A percentile compares a stretch with the other conserved stretches of the same genome.
These are phyloP conservation scores for Camponotus floridanus DNA, from an alignment of 1,140 invertebrate species.

Conservation along the genomic window DNA sequence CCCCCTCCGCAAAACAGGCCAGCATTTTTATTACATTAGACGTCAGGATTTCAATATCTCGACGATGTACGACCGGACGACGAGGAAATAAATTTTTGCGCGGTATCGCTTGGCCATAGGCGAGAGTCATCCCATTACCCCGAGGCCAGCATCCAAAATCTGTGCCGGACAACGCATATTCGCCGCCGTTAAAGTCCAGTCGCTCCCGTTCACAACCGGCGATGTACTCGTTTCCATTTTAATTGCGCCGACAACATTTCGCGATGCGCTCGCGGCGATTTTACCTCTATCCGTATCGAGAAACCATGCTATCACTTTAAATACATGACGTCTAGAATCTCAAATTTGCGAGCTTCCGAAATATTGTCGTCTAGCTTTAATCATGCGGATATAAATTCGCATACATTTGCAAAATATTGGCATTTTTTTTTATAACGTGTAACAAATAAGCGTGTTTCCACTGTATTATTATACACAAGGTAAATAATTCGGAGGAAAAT, in stretches of 20 bases:
- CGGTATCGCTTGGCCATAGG: background rate
- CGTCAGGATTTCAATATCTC: slow-evolving; percentile 57
- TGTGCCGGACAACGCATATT: slow-evolving; percentile 37
- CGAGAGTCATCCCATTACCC: slow-evolving; percentile 44
- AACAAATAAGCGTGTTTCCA: background rate
- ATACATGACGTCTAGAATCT: background rate
- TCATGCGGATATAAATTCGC: background rate
- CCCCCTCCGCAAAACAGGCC: background rate
- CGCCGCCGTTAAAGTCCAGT: slow-evolving; percentile 26
- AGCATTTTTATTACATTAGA: slow-evolving; percentile 59
- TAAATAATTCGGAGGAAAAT: background rate
- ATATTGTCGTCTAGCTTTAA: background rate
- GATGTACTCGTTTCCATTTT: slow-evolving; percentile 62
- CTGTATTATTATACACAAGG: background rate
- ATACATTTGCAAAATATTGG: background rate
- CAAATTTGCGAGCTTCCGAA: slow-evolving; percentile 1
- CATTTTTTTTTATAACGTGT: background rate
- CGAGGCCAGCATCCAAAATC: slow-evolving; percentile 48
- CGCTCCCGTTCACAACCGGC: slow-evolving; percentile 28
- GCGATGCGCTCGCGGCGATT: slow-evolving; percentile 37
- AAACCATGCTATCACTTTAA: background rate
- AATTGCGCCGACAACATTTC: slow-evolving; percentile 56
- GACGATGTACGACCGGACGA: slow-evolving; percentile 57
- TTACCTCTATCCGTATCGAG: slow-evolving; percentile 11
- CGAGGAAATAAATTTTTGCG: slow-evolving; percentile 56